Conservation (phyloP, 1,140 invertebrate species). For the Drosophila melanogaster region DNA sequence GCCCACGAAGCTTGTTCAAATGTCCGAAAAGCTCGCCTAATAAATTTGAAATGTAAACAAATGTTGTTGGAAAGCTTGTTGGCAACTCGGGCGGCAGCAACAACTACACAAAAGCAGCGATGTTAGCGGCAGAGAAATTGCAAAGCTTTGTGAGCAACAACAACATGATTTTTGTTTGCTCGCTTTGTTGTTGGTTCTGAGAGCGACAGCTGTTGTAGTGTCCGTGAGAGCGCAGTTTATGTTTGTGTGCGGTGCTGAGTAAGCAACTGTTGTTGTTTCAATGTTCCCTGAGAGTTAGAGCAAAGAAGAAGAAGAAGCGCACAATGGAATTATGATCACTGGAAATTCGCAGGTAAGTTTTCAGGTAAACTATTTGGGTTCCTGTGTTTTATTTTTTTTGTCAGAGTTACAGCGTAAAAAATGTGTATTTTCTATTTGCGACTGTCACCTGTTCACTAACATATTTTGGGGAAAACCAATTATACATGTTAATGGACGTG, state of each 20-base stretch:
- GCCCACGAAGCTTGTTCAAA: not conserved
- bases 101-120: slow-evolving; percentile 10
- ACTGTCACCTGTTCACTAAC: not conserved
- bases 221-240: not conserved
- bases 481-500: too few species aligned
- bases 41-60: slow-evolving; percentile 40
- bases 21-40: slow-evolving; percentile 8
- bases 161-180: slow-evolving; percentile 62
- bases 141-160: slow-evolving; percentile 37
- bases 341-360: slow-evolving; percentile 11
- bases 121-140: not conserved
- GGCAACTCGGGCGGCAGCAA: not conserved
- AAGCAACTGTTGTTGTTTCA: slow-evolving; percentile 55
- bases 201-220: slow-evolving; percentile 47
- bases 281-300: slow-evolving; percentile 70
- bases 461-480: not conserved
- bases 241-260: slow-evolving; percentile 10
- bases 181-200: slow-evolving; percentile 65
- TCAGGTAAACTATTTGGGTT: slow-evolving; percentile 2
- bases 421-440: not conserved
- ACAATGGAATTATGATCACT: slow-evolving; percentile 10
- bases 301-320: slow-evolving; percentile 8
- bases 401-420: not conserved
- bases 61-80: slow-evolving; percentile 29
- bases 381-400: not conserved